Evolutionary conservation across 2,797 vertebrate species (phyloP), one percentile per base, ranked within the genome.

Genomic region (Denticeps clupeoides): DNA sequence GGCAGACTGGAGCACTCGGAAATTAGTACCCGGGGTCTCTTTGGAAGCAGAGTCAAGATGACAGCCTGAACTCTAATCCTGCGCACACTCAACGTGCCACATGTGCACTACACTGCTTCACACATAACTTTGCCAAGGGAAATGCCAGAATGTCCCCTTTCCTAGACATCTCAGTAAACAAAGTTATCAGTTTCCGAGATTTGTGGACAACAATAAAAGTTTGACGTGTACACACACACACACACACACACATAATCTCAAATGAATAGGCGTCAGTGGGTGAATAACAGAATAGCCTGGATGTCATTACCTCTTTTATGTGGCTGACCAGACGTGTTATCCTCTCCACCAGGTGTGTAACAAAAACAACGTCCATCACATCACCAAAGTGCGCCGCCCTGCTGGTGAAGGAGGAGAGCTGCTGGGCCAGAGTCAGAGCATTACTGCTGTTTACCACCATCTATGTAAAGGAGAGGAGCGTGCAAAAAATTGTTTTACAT

Each of bases 281-380:
- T n/a, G n/a, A n/a, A n/a, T n/a, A n/a, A n/a, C n/a, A n/a, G n/a
- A n/a, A n/a, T n/a, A n/a, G n/a, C n/a, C n/a, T n/a, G n/a, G n/a
- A n/a, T n/a, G n/a, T n/a, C n/a, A n/a, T 70, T 81, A 93, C 91
- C 56, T 91, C 78, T 77, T 64, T 73, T 50, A 77, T 68, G 57
- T 81, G 83, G 61, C 84, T 82, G 73, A 86, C 72, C 49, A 88
- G 83, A 62, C 80, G 69, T 3, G 87, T 87, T 68, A 94, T 76
- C 60, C 86, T 87, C 71, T 94, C 89, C 68, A 93, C 80, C 64
- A 93, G 85, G 48, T 89, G 84, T 8, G 89, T 89, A 69, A 92
- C 85, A 43, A 87, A 90, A 66, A 90, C 84, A 26, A 94, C 77
- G 38, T 93, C 90, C 88, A 91, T 89, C 75, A 89, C 87, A 31